Evolutionary conservation across 1,140 invertebrate genomes (phyloP).

Genomic region (Drosophila lacteicornis): DNA sequence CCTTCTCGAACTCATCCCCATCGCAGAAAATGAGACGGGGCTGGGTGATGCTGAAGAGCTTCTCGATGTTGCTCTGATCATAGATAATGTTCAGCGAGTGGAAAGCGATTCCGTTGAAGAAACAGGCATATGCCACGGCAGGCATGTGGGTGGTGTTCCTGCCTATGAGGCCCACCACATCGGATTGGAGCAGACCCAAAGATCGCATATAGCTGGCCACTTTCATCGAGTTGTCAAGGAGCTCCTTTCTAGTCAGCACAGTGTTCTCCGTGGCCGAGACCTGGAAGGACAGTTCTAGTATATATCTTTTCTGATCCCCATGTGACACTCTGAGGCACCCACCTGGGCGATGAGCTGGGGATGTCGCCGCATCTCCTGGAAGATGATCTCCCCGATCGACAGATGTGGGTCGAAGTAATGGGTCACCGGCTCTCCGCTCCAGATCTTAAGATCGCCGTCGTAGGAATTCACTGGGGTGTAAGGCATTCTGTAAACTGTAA

Average conservation of each 20-base stretch:
- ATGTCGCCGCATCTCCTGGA: conserved; percentile 65
- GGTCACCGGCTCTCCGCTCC: conserved; percentile 15
- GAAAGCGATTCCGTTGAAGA: conserved; percentile 71
- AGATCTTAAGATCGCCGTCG: conserved; percentile 49
- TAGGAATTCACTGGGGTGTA: conserved; percentile 30
- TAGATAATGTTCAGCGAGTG: conserved; percentile 62
- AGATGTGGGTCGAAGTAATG: conserved; percentile 27
- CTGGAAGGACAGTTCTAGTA: conserved; percentile 5
- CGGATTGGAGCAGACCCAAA: conserved; percentile 47
- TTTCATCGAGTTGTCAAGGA: conserved; percentile 53
- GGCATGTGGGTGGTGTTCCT: conserved; percentile 66
- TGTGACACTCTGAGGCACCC: not conserved
- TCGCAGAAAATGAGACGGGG: conserved; percentile 75
- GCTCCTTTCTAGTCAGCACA: conserved; percentile 46
- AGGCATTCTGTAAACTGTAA: conserved; percentile 12
- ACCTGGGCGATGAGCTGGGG: conserved; percentile 65
- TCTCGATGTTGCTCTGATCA: conserved; percentile 52
- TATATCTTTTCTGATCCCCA: not conserved
- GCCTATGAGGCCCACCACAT: conserved; percentile 67
- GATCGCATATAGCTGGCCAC: conserved; percentile 59
- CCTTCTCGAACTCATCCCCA: conserved; percentile 60
- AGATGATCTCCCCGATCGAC: conserved; percentile 38
- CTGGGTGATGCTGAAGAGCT: conserved; percentile 59
- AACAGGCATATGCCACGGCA: conserved; percentile 65
- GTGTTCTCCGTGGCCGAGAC: conserved; percentile 68